A percentile compares a stretch with the other conserved stretches of the same genome.
Evolutionary conservation across 2,888 invertebrate species (phyloP).

Genomic region (Pheosia tremula): DNA sequence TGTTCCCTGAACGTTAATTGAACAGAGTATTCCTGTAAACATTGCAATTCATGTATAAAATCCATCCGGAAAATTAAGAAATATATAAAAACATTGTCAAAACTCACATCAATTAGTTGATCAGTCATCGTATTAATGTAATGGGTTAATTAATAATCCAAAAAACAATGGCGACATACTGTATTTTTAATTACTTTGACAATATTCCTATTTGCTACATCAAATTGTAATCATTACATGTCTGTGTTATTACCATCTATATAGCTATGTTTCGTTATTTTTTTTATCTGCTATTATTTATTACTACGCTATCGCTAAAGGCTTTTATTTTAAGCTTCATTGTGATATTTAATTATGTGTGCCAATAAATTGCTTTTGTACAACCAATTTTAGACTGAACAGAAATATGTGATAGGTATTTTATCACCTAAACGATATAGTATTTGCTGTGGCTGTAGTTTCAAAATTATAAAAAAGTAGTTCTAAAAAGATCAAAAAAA

Average conservation of each 20-base stretch:
- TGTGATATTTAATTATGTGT: constrained; percentile 40
- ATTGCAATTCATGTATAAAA: constrained; percentile 10
- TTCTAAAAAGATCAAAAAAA: neutral
- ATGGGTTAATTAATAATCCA: too few species aligned
- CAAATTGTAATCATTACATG: constrained; percentile 17
- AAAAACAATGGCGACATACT: too few species aligned
- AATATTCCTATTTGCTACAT: constrained; percentile 44
- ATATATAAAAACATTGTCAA: constrained; percentile 33
- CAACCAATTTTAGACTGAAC: neutral
- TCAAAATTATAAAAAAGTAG: neutral
- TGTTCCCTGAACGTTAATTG: constrained; percentile 99
- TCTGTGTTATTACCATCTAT: constrained; percentile 18
- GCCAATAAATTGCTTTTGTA: constrained; percentile 48
- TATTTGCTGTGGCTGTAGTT: too few species aligned
- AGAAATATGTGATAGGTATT: neutral
- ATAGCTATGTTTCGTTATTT: constrained; percentile 35
- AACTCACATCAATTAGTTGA: constrained; percentile 8
- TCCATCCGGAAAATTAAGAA: neutral
- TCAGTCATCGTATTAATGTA: too few species aligned
- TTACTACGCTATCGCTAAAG: constrained; percentile 42
- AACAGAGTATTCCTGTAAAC: constrained; percentile 97
- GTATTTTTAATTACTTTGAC: constrained; percentile 36
- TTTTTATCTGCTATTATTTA: constrained; percentile 7
- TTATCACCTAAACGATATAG: too few species aligned
- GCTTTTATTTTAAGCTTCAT: constrained; percentile 44